phyloP scores from a whole-genome alignment of 2,888 invertebrate species.

The Automeris io region DNA sequence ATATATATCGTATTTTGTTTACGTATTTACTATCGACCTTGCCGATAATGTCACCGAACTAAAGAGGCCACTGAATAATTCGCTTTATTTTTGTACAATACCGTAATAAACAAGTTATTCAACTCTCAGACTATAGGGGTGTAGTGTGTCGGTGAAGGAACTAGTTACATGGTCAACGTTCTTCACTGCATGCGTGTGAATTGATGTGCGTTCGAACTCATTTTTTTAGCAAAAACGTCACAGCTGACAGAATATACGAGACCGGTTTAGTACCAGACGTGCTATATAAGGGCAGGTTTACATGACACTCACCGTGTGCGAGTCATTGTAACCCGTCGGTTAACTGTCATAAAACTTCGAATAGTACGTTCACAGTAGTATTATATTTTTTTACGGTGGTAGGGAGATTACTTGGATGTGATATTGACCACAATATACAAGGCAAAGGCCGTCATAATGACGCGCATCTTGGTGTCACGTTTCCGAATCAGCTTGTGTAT shows the following conservation, averaged over 20 bases:
- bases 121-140: conserved; percentile 8
- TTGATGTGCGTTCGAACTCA: conserved; percentile 9
- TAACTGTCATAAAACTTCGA: too few relatives aligned
- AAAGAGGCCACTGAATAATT: too few relatives aligned
- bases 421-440: too few relatives aligned
- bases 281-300: background rate
- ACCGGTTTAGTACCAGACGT: conserved; percentile 10
- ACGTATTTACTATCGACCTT: too few relatives aligned
- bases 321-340: background rate
- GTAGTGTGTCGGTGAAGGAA: conserved; percentile 22
- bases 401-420: too few relatives aligned
- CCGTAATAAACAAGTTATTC: background rate
- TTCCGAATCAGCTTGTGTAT: too few relatives aligned
- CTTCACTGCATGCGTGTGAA: conserved; percentile 22
- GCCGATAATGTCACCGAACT: too few relatives aligned
- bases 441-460: too few relatives aligned
- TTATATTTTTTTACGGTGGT: too few relatives aligned
- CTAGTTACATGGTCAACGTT: conserved; percentile 45
- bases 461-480: background rate
- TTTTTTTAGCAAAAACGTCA: conserved; percentile 14
- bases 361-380: too few relatives aligned
- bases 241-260: conserved; percentile 8
- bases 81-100: too few relatives aligned
- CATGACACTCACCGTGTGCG: background rate
- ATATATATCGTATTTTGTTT: too few relatives aligned